Percentiles rank a stretch among this genome's conserved stretches.
Evolutionary conservation across 1,140 invertebrate genomes (phyloP).

Genomic region (Asobara japonica): DNA sequence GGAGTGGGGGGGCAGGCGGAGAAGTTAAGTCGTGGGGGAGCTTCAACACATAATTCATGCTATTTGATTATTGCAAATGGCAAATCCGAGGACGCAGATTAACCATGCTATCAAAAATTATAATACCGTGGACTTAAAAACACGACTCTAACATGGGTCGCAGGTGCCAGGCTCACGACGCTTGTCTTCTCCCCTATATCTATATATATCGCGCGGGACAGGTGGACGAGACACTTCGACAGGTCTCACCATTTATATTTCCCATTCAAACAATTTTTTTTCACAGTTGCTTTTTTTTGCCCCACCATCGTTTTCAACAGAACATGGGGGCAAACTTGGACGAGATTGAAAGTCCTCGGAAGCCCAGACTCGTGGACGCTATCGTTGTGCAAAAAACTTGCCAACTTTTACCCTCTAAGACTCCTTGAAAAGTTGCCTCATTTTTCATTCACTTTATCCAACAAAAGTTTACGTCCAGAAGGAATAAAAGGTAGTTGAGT

Average conservation of each 20-base stretch:
- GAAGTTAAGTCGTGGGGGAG: too few species aligned
- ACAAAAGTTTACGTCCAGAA: neutral
- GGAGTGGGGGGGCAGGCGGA: too few species aligned
- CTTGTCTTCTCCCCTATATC: neutral
- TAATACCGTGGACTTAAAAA: too few species aligned
- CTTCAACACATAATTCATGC: too few species aligned
- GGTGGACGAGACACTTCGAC: conserved; percentile 22
- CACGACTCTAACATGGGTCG: conserved; percentile 11
- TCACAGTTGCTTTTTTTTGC: neutral
- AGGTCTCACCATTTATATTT: conserved; percentile 12
- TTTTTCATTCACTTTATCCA: conserved; percentile 31
- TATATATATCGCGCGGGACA: neutral
- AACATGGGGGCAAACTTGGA: neutral
- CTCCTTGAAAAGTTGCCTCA: conserved; percentile 20
- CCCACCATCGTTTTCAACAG: neutral
- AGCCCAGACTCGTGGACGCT: conserved; percentile 7
- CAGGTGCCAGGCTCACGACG: conserved; percentile 22
- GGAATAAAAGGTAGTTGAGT: neutral
- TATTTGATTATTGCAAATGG: too few species aligned
- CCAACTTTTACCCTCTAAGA: conserved; percentile 20
- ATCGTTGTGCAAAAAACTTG: conserved; percentile 26
- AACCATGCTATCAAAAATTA: too few species aligned
- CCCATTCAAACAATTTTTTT: neutral
- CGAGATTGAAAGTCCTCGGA: conserved; percentile 29
- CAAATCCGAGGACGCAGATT: too few species aligned